Evolutionary conservation across 2,888 invertebrate species (phyloP).

Genomic region (Noctuana brunneofusca): DNA sequence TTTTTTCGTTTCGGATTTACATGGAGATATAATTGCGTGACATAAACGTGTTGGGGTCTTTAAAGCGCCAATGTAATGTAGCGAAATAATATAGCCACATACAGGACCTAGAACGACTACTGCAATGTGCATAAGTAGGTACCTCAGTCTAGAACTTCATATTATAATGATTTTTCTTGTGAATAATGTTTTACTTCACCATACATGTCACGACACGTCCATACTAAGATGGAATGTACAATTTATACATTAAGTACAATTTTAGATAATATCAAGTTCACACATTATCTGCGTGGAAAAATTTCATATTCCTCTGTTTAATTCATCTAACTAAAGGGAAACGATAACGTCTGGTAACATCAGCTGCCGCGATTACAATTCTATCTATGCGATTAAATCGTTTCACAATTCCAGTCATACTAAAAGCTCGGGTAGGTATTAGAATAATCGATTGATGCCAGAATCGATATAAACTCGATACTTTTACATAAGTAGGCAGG

Average conservation of each 20-base stretch:
- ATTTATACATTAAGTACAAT: conserved; percentile 14
- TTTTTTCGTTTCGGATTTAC: conserved; percentile 39
- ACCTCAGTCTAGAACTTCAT: conserved; percentile 3
- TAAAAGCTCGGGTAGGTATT: conserved; percentile 34
- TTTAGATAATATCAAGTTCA: conserved; percentile 24
- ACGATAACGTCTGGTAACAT: conserved; percentile 14
- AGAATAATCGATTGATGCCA: conserved; percentile 43
- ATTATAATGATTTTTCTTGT: neutral
- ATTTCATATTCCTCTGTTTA: conserved; percentile 12
- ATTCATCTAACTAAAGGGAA: conserved; percentile 5
- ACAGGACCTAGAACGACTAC: conserved; percentile 9
- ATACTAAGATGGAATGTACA: conserved; percentile 4
- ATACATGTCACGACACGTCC: conserved; percentile 17
- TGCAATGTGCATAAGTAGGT: neutral
- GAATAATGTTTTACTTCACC: conserved; percentile 16
- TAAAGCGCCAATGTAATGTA: conserved; percentile 10
- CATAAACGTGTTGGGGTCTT: conserved; percentile 28
- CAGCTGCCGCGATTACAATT: conserved; percentile 27
- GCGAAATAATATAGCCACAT: conserved; percentile 17
- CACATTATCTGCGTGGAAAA: conserved; percentile 5
- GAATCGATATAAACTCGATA: conserved; percentile 44
- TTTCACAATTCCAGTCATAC: conserved; percentile 39
- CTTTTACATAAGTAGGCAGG: conserved; percentile 45
- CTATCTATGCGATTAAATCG: conserved; percentile 26
- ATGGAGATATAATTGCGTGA: conserved; percentile 30